Conservation (phyloP, 2,113 vertebrate species). For the Aramus guarauna region DNA sequence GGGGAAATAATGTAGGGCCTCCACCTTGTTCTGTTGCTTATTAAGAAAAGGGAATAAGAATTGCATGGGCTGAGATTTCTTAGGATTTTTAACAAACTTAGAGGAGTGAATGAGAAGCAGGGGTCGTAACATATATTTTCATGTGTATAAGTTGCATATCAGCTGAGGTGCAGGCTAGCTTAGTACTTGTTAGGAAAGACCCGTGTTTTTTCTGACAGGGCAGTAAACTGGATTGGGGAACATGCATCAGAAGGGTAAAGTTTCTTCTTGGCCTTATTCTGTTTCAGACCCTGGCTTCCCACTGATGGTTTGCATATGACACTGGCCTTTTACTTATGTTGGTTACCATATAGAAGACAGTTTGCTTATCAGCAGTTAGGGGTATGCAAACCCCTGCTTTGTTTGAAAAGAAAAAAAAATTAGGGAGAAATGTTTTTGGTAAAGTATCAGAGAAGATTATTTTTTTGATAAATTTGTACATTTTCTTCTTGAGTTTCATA, state of each 20-base stretch:
- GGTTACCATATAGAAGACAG: neutral
- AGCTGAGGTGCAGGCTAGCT: neutral
- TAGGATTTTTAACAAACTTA: neutral
- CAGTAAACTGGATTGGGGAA: neutral
- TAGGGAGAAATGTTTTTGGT: neutral
- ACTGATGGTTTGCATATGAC: neutral
- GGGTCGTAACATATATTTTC: accelerated
- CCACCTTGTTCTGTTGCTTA: neutral
- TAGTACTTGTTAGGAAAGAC: neutral
- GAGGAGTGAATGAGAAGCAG: neutral
- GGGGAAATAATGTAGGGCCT: neutral
- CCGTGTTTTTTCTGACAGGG: neutral
- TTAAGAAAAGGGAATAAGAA: neutral
- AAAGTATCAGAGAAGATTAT: neutral
- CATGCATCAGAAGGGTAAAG: neutral
- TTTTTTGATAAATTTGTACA: neutral
- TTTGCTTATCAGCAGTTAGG: neutral
- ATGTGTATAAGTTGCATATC: neutral
- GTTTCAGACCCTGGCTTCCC: neutral
- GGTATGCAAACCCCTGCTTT: neutral
- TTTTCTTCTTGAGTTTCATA: neutral
- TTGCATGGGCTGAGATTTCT: neutral
- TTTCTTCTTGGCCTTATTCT: neutral
- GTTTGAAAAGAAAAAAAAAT: neutral
- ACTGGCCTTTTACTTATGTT: neutral